A percentile compares a stretch with the other conserved stretches of the same genome.
Evolutionary conservation across 1,140 invertebrate species (phyloP).

Genomic region (Heliconius hewitsoni): DNA sequence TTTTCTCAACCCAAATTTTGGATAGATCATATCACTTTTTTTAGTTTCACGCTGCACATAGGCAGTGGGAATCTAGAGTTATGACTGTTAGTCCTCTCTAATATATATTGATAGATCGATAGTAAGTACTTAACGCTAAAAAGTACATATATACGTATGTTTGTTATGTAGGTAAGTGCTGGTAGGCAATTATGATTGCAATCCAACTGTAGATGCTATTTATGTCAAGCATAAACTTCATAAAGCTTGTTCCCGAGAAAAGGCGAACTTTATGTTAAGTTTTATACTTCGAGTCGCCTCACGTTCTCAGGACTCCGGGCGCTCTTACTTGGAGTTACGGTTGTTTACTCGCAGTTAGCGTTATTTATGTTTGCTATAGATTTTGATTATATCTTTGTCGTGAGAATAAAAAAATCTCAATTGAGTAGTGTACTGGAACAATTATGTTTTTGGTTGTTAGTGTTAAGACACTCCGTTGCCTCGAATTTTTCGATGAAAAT

Average conservation of each 20-base stretch:
- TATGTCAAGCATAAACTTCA: constrained; percentile 12
- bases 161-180: neutral
- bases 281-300: constrained; percentile 19
- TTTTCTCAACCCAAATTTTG: no score
- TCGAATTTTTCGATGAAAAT: no score
- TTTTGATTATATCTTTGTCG: constrained; percentile 1
- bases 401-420: neutral
- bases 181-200: neutral
- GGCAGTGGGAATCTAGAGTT: no score
- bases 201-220: neutral
- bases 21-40: no score
- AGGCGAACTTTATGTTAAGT: constrained; percentile 20
- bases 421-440: no score
- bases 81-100: no score
- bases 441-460: no score
- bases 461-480: no score
- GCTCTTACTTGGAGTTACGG: constrained; percentile 15
- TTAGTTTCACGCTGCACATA: no score
- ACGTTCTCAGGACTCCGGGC: constrained; percentile 10
- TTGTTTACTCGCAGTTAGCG: constrained; percentile 17
- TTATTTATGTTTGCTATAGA: constrained; percentile 23
- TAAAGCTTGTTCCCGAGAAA: constrained; percentile 15
- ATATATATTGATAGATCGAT: no score
- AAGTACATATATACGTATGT: no score
- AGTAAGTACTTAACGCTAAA: no score